Conservation (phyloP, 2,888 invertebrate species). For the Nudaria mundana region DNA sequence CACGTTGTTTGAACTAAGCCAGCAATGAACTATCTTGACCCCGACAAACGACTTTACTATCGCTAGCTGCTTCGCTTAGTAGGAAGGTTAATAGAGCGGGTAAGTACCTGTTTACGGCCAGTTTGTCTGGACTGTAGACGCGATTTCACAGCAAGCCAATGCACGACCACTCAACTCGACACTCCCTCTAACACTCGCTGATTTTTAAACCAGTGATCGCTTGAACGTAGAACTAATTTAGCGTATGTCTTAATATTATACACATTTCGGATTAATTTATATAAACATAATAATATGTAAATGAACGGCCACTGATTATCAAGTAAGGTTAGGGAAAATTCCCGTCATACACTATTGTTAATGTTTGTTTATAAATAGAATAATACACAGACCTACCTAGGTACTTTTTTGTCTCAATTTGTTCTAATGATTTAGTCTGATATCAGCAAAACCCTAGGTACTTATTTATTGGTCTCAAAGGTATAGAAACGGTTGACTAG, state of each 20-base stretch:
- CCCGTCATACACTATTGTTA: too few species aligned
- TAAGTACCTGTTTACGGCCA: conserved; percentile 28
- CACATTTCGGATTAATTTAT: background rate
- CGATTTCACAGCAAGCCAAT: conserved; percentile 15
- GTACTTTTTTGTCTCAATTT: too few species aligned
- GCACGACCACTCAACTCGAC: conserved; percentile 54
- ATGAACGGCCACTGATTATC: too few species aligned
- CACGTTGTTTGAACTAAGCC: conserved; percentile 37
- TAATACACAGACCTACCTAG: too few species aligned
- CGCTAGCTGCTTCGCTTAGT: conserved; percentile 33
- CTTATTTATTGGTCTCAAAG: too few species aligned
- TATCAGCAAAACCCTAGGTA: too few species aligned
- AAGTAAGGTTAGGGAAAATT: too few species aligned
- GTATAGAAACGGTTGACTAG: too few species aligned
- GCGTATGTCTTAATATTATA: background rate
- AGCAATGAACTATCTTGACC: conserved; percentile 61
- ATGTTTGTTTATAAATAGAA: too few species aligned
- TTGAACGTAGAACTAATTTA: conserved; percentile 9
- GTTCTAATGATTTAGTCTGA: too few species aligned
- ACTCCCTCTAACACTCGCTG: conserved; percentile 46
- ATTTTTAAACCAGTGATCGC: conserved; percentile 34
- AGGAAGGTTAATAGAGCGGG: conserved; percentile 47
- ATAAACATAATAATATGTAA: too few species aligned
- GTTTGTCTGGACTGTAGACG: conserved; percentile 10
- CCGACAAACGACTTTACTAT: conserved; percentile 37